Conservation (phyloP, 2,888 invertebrate genomes). For the Nomada fucata region DNA sequence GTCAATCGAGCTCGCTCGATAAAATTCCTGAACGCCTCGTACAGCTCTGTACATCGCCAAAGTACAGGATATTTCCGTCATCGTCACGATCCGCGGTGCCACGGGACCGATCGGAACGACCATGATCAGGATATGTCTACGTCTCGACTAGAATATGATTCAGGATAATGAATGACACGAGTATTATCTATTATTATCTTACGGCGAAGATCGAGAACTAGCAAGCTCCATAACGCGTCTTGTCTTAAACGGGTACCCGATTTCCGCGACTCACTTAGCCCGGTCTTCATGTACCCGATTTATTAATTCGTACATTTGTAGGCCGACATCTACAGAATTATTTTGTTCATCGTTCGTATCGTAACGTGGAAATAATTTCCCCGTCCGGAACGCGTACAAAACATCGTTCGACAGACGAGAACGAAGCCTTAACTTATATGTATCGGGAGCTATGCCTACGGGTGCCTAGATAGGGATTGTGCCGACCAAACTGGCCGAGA, state of each 20-base stretch:
- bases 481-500: conserved; percentile 37
- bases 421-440: background rate
- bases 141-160: conserved; percentile 38
- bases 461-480: conserved; percentile 53
- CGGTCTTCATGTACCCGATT: conserved; percentile 28
- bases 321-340: conserved; percentile 66
- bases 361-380: conserved; percentile 7
- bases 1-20: conserved; percentile 10
- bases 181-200: conserved; percentile 47
- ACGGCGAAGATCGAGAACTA: conserved; percentile 35
- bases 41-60: background rate
- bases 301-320: conserved; percentile 60
- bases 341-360: conserved; percentile 37
- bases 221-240: conserved; percentile 46
- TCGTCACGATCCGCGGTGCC: background rate
- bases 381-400: conserved; percentile 32
- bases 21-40: conserved; percentile 13
- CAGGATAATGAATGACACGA: conserved; percentile 46
- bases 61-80: background rate
- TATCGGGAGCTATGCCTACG: conserved; percentile 8
- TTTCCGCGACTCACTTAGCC: background rate
- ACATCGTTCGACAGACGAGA: conserved; percentile 29
- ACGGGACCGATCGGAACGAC: conserved; percentile 8
- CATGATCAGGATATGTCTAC: conserved; percentile 45
- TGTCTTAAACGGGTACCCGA: conserved; percentile 33